These are phyloP conservation scores for Chaetodon trifasciatus DNA, from an alignment of 2,797 vertebrate genomes.

Conservation along the genomic window DNA sequence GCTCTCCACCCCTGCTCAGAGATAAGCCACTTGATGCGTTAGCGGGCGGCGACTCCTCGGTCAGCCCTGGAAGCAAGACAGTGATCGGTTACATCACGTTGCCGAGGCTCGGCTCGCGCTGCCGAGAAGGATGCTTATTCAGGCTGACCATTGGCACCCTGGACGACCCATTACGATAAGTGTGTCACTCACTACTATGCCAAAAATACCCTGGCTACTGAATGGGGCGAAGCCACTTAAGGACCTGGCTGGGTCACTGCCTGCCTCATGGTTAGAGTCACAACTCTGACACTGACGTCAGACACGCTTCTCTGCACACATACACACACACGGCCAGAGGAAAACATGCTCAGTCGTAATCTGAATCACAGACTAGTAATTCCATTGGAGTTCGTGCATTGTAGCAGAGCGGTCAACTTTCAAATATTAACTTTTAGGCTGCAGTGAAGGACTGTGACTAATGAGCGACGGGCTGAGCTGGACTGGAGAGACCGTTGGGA, in stretches of 20 bases:
- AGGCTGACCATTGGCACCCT: conserved; percentile 70
- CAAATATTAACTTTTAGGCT: background rate
- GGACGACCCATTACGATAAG: conserved; percentile 73
- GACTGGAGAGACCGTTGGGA: conserved; percentile 13
- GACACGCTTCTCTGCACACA: background rate
- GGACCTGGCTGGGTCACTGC: conserved; percentile 70
- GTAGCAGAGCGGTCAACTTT: background rate
- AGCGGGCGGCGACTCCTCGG: conserved; percentile 20
- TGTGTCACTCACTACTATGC: conserved; percentile 76
- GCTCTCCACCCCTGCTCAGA: conserved; percentile 32
- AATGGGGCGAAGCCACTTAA: conserved; percentile 73
- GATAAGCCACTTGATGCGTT: conserved; percentile 49
- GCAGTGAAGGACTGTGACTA: background rate
- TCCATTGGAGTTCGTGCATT: conserved; percentile 11
- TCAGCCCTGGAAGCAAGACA: conserved; percentile 31
- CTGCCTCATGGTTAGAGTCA: conserved; percentile 66
- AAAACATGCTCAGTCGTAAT: conserved; percentile 52
- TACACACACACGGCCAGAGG: conserved; percentile 7
- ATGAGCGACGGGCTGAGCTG: background rate
- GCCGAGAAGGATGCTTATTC: conserved; percentile 65
- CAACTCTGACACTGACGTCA: conserved; percentile 55
- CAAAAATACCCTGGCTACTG: conserved; percentile 73
- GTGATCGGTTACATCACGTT: conserved; percentile 49
- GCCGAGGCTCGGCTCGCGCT: conserved; percentile 24
- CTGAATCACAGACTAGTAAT: conserved; percentile 34